Conservation (phyloP, 1,140 invertebrate genomes). For the Bombus pyrosoma region DNA sequence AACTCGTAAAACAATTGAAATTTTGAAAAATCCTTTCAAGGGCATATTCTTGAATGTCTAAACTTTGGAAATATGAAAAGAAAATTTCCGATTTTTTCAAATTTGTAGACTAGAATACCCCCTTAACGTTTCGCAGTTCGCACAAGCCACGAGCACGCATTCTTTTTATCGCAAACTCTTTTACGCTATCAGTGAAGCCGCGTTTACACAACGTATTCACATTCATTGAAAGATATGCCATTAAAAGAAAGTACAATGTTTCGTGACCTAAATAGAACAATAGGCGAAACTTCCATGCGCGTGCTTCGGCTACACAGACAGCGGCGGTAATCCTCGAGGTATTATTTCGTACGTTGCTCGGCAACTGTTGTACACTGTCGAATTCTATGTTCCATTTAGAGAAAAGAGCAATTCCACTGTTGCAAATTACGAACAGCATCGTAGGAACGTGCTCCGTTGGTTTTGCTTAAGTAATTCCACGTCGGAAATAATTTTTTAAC, state of each 20-base stretch:
- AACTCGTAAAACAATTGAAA: no score
- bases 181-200: not conserved
- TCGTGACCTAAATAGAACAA: slow-evolving; percentile 33
- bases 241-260: slow-evolving; percentile 9
- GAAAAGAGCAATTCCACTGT: not conserved
- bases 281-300: not conserved
- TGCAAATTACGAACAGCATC: not conserved
- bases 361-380: not conserved
- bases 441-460: not conserved
- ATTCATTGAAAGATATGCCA: not conserved
- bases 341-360: not conserved
- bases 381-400: not conserved
- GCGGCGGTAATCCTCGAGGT: not conserved
- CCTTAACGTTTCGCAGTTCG: not conserved
- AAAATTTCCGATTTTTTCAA: no score
- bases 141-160: not conserved
- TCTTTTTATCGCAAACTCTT: not conserved
- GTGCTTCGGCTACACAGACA: not conserved
- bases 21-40: no score
- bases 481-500: not conserved
- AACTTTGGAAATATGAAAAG: no score
- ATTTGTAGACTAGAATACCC: no score
- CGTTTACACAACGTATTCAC: not conserved
- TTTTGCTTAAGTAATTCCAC: no score
- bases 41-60: no score